phyloP scores from a whole-genome alignment of 2,113 vertebrate genomes.

The Lasiurus cinereus region DNA sequence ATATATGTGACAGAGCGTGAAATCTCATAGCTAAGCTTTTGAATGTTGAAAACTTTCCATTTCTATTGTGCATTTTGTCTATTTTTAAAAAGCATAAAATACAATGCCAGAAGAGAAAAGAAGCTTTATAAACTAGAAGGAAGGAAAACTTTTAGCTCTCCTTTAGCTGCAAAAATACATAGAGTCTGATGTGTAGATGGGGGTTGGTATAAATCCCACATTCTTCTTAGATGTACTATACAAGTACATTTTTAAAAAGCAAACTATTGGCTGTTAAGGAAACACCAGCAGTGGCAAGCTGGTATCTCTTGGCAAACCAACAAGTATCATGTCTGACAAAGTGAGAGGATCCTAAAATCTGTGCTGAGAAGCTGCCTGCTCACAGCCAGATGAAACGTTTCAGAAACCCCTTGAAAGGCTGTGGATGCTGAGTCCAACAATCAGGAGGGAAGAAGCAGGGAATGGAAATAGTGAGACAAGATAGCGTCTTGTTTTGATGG shows the following conservation, averaged over 20 bases:
- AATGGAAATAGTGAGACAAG: neutral
- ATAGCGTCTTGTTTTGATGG: neutral
- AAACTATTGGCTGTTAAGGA: neutral
- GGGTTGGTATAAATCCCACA: neutral
- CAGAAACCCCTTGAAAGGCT: neutral
- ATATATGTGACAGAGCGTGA: neutral
- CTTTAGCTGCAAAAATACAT: constrained; percentile 14
- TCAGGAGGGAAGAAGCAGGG: neutral
- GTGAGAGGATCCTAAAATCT: neutral
- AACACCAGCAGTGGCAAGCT: neutral
- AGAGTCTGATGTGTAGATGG: neutral
- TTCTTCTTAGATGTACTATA: neutral
- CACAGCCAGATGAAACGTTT: neutral
- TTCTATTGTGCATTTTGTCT: neutral
- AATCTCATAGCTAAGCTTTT: neutral
- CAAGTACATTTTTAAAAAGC: neutral
- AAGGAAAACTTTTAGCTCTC: neutral
- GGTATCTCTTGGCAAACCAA: neutral
- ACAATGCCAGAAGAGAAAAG: neutral
- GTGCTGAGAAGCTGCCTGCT: neutral
- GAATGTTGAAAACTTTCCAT: neutral
- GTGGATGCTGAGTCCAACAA: neutral
- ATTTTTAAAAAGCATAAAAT: neutral
- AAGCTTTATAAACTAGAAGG: constrained; percentile 4
- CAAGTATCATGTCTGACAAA: neutral